These are phyloP conservation scores for Myzus persicae DNA, from an alignment of 1,140 invertebrate genomes.

Conservation along the genomic window DNA sequence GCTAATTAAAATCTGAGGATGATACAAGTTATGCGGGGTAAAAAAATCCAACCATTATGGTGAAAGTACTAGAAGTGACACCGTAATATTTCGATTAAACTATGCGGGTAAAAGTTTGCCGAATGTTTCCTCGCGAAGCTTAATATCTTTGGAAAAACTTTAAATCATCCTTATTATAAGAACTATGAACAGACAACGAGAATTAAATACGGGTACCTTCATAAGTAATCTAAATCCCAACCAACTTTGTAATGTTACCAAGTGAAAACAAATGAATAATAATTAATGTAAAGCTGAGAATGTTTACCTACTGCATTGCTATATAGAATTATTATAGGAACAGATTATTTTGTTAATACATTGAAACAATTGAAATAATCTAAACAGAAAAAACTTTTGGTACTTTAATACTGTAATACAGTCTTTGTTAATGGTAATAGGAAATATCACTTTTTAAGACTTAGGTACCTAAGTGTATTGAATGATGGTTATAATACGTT, in stretches of 20 bases:
- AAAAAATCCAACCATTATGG: neutral
- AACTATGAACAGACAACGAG: neutral
- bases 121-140: neutral
- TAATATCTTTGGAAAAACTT: slow-evolving; percentile 29
- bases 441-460: neutral
- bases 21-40: neutral
- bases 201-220: neutral
- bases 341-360: neutral
- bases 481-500: neutral
- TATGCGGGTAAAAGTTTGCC: slow-evolving; percentile 29
- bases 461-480: too few species aligned
- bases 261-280: neutral
- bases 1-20: slow-evolving; percentile 21
- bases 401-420: too few species aligned
- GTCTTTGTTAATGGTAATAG: neutral
- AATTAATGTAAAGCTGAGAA: neutral
- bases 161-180: slow-evolving; percentile 14
- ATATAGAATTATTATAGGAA: neutral
- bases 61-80: neutral
- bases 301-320: neutral
- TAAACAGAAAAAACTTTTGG: neutral
- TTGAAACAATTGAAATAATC: neutral
- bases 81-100: slow-evolving; percentile 23
- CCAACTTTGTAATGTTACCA: neutral
- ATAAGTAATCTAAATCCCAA: neutral